Evolutionary conservation across 1,140 invertebrate genomes (phyloP).

Genomic region (Spodoptera frugiperda): DNA sequence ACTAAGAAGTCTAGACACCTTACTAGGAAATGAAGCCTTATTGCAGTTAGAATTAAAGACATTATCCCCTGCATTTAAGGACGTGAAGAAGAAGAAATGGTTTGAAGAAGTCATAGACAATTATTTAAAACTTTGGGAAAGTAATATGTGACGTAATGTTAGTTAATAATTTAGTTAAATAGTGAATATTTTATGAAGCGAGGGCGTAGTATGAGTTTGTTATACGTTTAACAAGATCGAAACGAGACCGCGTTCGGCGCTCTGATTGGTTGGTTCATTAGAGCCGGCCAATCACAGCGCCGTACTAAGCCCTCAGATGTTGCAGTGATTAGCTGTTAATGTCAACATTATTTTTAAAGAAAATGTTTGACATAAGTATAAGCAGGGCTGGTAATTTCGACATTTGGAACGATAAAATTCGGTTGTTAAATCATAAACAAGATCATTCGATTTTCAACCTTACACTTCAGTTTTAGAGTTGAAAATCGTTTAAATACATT

Average conservation of each 20-base stretch:
- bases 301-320: too few species aligned
- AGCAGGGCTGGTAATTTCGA: not conserved
- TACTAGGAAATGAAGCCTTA: slow-evolving; percentile 93
- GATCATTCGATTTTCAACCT: too few species aligned
- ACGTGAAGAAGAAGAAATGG: slow-evolving; percentile 90
- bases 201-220: too few species aligned
- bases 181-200: slow-evolving; percentile 23
- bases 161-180: slow-evolving; percentile 42
- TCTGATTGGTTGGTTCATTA: too few species aligned
- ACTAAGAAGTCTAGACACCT: slow-evolving; percentile 89
- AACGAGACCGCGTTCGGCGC: too few species aligned
- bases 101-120: slow-evolving; percentile 95
- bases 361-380: not conserved
- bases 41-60: slow-evolving; percentile 92
- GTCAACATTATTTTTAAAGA: not conserved
- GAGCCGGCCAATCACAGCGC: too few species aligned
- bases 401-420: too few species aligned
- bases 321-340: slow-evolving; percentile 19
- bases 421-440: too few species aligned
- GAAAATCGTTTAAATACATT: too few species aligned
- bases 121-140: slow-evolving; percentile 95
- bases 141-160: slow-evolving; percentile 89
- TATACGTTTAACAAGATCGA: too few species aligned
- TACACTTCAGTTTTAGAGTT: too few species aligned
- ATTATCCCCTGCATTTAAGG: slow-evolving; percentile 91